Conservation (phyloP, 1,140 invertebrate genomes). For the Sitodiplosis mosellana region DNA sequence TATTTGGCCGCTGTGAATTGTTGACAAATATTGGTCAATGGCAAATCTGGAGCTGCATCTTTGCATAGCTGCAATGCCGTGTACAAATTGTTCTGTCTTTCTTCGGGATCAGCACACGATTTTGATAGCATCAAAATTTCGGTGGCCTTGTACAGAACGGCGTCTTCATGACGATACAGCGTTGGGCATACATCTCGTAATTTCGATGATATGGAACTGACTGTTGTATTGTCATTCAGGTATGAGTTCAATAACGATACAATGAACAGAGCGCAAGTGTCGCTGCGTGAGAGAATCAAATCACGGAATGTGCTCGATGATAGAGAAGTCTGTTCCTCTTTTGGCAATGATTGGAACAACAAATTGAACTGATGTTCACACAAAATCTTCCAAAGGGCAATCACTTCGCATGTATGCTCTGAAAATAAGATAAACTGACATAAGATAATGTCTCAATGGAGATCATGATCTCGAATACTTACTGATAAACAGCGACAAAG, state of each 20-base stretch:
- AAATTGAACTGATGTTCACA: constrained; percentile 84
- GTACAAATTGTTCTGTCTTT: constrained; percentile 50
- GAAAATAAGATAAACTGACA: constrained; percentile 3
- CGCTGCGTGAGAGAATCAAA: constrained; percentile 64
- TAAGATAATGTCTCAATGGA: not conserved
- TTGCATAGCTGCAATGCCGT: constrained; percentile 74
- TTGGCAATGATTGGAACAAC: constrained; percentile 45
- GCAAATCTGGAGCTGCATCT: constrained; percentile 23
- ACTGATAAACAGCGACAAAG: constrained; percentile 56
- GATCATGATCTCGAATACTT: constrained; percentile 7
- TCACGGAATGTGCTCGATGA: constrained; percentile 47
- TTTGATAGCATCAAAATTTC: constrained; percentile 72
- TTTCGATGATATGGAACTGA: constrained; percentile 73
- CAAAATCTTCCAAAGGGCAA: constrained; percentile 85
- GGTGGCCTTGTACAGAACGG: constrained; percentile 79
- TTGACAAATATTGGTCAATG: constrained; percentile 21
- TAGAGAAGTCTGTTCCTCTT: constrained; percentile 36
- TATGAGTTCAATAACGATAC: constrained; percentile 68
- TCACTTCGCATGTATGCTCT: constrained; percentile 67
- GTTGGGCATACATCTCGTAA: constrained; percentile 85
- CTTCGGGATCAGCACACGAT: constrained; percentile 41
- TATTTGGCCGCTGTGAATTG: constrained; percentile 52
- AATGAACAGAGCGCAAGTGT: constrained; percentile 57
- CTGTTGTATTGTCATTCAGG: constrained; percentile 83
- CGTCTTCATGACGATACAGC: constrained; percentile 89